phyloP scores from a whole-genome alignment of 2,888 invertebrate species.

The Achlya flavicornis region DNA sequence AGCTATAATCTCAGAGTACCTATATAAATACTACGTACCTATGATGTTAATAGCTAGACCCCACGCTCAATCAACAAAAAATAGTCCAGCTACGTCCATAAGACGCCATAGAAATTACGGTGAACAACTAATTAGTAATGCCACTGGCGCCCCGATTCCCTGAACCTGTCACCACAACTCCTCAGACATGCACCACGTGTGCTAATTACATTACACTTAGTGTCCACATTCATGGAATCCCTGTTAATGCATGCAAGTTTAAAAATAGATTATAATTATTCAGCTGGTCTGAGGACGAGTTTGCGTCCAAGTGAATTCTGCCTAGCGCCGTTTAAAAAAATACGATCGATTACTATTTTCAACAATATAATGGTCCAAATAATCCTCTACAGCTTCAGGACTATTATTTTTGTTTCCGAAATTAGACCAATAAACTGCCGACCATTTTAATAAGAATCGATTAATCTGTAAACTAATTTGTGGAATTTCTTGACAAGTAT shows the following conservation, averaged over 20 bases:
- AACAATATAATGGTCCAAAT: too few species aligned
- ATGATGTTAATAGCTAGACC: not conserved
- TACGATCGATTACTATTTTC: too few species aligned
- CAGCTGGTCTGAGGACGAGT: not conserved
- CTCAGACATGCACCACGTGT: constrained; percentile 33
- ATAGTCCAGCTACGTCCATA: not conserved
- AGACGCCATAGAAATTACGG: constrained; percentile 11
- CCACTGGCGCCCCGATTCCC: constrained; percentile 13
- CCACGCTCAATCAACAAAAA: not conserved
- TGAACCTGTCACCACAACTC: constrained; percentile 18
- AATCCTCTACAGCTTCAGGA: too few species aligned
- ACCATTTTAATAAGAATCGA: too few species aligned
- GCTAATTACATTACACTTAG: constrained; percentile 18
- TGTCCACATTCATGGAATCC: constrained; percentile 4
- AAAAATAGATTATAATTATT: constrained; percentile 1
- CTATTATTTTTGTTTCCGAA: too few species aligned
- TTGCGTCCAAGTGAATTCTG: constrained; percentile 2
- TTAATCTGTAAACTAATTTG: too few species aligned
- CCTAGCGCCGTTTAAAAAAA: not conserved
- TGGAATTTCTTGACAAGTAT: too few species aligned
- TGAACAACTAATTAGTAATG: constrained; percentile 17
- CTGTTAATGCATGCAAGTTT: not conserved
- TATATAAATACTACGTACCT: too few species aligned
- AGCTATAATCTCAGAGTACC: too few species aligned
- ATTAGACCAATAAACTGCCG: too few species aligned